Base-by-base conservation (phyloP, 2,113 vertebrate genomes). In the Calidris pygmaea region DNA sequence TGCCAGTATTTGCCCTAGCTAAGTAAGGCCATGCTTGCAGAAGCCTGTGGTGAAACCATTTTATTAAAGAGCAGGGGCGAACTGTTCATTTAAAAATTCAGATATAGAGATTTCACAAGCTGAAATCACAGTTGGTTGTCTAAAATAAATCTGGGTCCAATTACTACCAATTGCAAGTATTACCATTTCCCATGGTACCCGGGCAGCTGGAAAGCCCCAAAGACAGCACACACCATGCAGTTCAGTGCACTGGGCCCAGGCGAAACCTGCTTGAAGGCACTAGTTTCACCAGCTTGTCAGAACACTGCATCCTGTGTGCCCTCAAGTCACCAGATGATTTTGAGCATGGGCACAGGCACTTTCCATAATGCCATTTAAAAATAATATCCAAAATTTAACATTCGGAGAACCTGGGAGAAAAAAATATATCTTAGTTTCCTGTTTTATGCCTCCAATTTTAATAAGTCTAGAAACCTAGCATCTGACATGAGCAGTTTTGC, bases 1-100 rank as follows among this genome's bases (percentile, higher is more conserved):
- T 68, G 8, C 26, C 22, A 47, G 14, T 74, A 35, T 71, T 78
- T 81, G 19, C 14, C 32, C n/a, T n/a, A 62, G 4, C 6, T 65
- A 48, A 80, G 52, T 48, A 50, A 90, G 27, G 22, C 7, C 60
- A 14, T 17, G 34, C 59, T 76, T 52, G 26, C 12, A 80, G 59
- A 55, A 52, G 3, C 5, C 22, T 52, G 26, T 39, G n/a, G 23
- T 52, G 66, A 85, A 73, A 19, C 11, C 9, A 7, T 63, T 70
- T 47, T 32, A 43, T 35, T 60, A 30, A 67, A 66, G 17, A 37
- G 3, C 2, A 55, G 14, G 12, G 5, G 10, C 1, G 0, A 0
- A 6, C 7, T 63, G 10, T 35, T 63, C 0, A 39, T 35, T 39
- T 21, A 26, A 75, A 94, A 66, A 50, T 21, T n/a, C 22, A 59